Conservation (phyloP, 1,140 invertebrate genomes). For the Drosophila kepulauana region DNA sequence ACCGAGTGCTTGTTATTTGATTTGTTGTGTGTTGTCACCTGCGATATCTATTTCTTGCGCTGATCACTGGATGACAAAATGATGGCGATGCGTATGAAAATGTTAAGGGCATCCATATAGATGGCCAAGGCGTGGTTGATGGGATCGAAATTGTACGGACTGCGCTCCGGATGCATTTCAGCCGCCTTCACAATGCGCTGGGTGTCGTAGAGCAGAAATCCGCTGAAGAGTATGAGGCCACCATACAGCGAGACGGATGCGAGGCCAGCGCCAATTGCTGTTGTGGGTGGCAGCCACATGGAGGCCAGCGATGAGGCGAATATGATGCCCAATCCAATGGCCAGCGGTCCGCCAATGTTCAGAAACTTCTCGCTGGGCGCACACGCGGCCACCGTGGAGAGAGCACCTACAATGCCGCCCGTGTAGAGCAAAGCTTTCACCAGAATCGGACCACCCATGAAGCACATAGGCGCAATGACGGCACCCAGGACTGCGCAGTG, state of each 20-base stretch:
- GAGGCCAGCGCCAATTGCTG: conserved; percentile 93
- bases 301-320: conserved; percentile 96
- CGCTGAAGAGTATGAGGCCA: conserved; percentile 96
- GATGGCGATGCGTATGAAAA: conserved; percentile 96
- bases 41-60: conserved; percentile 38
- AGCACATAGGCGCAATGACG: conserved; percentile 96
- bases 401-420: conserved; percentile 95
- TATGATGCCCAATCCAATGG: conserved; percentile 97
- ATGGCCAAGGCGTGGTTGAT: conserved; percentile 97
- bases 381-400: conserved; percentile 97
- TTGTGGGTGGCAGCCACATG: conserved; percentile 96
- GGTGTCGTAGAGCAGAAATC: conserved; percentile 97
- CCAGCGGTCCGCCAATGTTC: conserved; percentile 96
- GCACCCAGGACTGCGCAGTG: conserved; percentile 96
- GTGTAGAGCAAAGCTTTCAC: conserved; percentile 97
- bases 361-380: conserved; percentile 99
- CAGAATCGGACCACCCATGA: conserved; percentile 95
- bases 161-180: conserved; percentile 91
- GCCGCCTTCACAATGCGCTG: conserved; percentile 95
- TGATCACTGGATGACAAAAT: conserved; percentile 91
- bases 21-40: neutral
- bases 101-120: conserved; percentile 98
- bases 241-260: conserved; percentile 97
- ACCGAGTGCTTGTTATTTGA: neutral
- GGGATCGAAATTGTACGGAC: conserved; percentile 92